Base-by-base conservation (phyloP, 37 sponge, comb jelly and placozoan species). In the Halichondria panicea region DNA sequence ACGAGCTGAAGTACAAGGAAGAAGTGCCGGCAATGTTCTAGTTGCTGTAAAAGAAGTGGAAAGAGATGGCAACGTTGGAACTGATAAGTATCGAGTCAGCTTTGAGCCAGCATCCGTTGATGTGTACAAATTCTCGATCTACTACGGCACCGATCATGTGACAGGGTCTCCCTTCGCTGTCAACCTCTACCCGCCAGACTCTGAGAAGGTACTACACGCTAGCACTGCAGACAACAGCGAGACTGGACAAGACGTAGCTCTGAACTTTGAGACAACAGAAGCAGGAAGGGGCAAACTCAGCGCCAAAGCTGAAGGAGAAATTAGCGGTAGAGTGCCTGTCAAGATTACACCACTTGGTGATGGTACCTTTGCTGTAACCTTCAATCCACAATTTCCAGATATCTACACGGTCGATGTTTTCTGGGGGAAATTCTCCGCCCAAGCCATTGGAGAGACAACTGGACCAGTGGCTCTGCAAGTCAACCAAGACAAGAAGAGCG, bases 91-190 rank as follows among this genome's bases (percentile, higher is more conserved):
- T n/a, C 54, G 19, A 3, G 72, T 82, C 28, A 63, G 55, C 19
- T 76, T 84, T 45, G 12, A 52, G 5, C 72, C 78, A 22, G 39
- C 54, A n/a, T 22, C 63, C 36, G 54, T 45, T 3, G 85, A 84
- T 34, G 28, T 76, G 40, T 84, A 76, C 63, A 57, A 32, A 4
- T 22, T 86, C 27, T 43, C 54, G 8, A 41, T 84, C 48, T 28
- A 64, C 12, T 69, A 68, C 60, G 70, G 59, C 18, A 74, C 61
- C 6, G 18, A 43, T 9, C 87, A 80, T 58, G 72, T 90, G 1
- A 38, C 70, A 15, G 91, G 91, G 11, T 76, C 75, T 44, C 91
- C 91, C 2, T 90, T 90, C 69, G 60, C 48, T 4, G 57, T 87
- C 34, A 76, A 71, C 64, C 63, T 84, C 12, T 42, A 55, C 25